Evolutionary conservation across 2,888 invertebrate genomes (phyloP), one percentile per base, ranked within the genome.

Genomic region (Aporophyla nigra): DNA sequence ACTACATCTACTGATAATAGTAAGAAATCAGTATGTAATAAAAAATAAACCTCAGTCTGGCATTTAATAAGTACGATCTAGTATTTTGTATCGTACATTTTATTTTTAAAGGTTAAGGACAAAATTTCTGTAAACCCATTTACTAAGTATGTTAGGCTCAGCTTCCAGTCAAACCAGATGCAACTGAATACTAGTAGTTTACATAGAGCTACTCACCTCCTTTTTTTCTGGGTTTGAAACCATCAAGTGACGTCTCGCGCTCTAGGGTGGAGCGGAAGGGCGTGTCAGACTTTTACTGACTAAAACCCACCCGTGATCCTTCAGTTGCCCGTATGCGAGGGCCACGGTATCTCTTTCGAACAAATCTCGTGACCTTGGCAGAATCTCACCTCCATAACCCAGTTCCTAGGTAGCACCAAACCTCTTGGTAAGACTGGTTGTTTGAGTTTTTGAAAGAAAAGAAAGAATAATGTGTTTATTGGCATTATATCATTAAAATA

Each of bases 51-150:
- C 9, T 21, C 14, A 1, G 16, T 43, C 7, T 67, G 70, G 16
- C 46, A 79, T 68, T 70, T 10, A 58, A 24, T 49, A 5, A 24
- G 46, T 65, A 33, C 33, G 33, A 33, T 70, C 19, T 76, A 59
- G 4, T 76, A 24, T 58, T 27, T 59, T 54, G 59, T 77, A 33
- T 56, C 3, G 40, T 24, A n/a, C 5, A 72, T 69, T 72, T 46
- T 16, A 68, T 51, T 54, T 10, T 67, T 14, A 83, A 81, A 78
- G 19, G 80, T 2, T 74, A 78, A 83, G 73, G 84, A 73, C 79
- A 69, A 65, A 27, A 43, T 33, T 1, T 9, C 9, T 21, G 24
- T 14, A 1, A 14, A 5, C 14, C 7, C 19, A 21, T 49, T 9
- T 51, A 0, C 14, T 5, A 66, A 66, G 21, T 21, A 33, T 21